Percentiles rank a stretch among this genome's conserved stretches.
Conservation (phyloP, 1,140 invertebrate species). For the Cherax quadricarinatus region DNA sequence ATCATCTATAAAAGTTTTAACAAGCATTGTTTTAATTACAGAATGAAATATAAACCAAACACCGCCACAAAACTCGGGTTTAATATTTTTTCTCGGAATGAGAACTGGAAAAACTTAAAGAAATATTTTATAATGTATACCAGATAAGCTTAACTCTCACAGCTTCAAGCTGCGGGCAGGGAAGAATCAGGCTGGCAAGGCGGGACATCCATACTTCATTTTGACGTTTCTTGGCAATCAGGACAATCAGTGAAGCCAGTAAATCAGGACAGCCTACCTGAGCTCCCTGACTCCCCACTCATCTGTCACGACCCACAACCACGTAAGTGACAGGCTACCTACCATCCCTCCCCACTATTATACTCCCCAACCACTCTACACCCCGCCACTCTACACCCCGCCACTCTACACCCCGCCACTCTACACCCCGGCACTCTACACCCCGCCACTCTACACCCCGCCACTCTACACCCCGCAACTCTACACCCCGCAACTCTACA, state of each 20-base stretch:
- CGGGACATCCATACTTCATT: conserved; percentile 55
- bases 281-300: conserved; percentile 35
- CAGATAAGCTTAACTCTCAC: not conserved
- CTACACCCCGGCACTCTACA: not conserved
- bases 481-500: too few relatives aligned
- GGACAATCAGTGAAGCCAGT: conserved; percentile 51
- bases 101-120: too few relatives aligned
- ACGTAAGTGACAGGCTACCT: conserved; percentile 26
- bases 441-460: too few relatives aligned
- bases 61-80: too few relatives aligned
- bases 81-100: too few relatives aligned
- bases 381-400: not conserved
- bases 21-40: too few relatives aligned
- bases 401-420: not conserved
- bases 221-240: conserved; percentile 66
- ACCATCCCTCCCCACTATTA: not conserved
- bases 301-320: conserved; percentile 54
- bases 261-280: conserved; percentile 53
- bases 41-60: too few relatives aligned
- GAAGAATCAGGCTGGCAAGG: conserved; percentile 42
- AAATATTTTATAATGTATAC: too few relatives aligned
- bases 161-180: conserved; percentile 23
- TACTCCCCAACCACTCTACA: not conserved
- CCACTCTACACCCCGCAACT: too few relatives aligned
- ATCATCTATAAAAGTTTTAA: too few relatives aligned